Evolutionary conservation across 2,113 vertebrate genomes (phyloP).

Genomic region (Donacobius atricapilla): DNA sequence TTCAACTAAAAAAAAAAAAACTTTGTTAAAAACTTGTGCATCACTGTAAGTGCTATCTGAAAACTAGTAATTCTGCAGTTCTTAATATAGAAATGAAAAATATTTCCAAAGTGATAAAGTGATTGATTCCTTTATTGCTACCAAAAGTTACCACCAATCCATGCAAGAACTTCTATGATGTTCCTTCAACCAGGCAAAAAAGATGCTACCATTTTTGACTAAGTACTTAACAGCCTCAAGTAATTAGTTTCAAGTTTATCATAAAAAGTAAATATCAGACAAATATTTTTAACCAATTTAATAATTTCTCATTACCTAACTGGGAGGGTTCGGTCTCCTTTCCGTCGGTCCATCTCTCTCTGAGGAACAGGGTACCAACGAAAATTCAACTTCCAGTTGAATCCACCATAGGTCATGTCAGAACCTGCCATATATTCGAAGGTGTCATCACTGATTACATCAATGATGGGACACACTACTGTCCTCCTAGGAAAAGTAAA

Average conservation of each 20-base stretch:
- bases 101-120: background rate
- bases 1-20: background rate
- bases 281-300: background rate
- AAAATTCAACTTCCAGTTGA: conserved; percentile 99
- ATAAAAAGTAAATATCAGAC: background rate
- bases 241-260: background rate
- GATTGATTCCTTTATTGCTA: background rate
- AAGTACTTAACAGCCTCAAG: background rate
- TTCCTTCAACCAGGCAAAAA: background rate
- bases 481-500: conserved; percentile 79
- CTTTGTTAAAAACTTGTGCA: background rate
- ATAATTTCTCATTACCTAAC: conserved; percentile 77
- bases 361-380: conserved; percentile 99
- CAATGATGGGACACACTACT: conserved; percentile 97
- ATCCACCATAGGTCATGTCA: conserved; percentile 98
- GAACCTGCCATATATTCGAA: conserved; percentile 99
- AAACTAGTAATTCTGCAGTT: background rate
- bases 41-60: background rate
- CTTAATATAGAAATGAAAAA: background rate
- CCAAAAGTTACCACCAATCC: background rate
- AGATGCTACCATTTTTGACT: background rate
- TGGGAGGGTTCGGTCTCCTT: conserved; percentile 95
- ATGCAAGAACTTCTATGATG: background rate
- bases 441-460: conserved; percentile 97
- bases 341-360: conserved; percentile 98